A percentile compares a stretch with the other conserved stretches of the same genome.
phyloP scores from a whole-genome alignment of 2,113 vertebrate species.

The Ancistrus triradiatus region DNA sequence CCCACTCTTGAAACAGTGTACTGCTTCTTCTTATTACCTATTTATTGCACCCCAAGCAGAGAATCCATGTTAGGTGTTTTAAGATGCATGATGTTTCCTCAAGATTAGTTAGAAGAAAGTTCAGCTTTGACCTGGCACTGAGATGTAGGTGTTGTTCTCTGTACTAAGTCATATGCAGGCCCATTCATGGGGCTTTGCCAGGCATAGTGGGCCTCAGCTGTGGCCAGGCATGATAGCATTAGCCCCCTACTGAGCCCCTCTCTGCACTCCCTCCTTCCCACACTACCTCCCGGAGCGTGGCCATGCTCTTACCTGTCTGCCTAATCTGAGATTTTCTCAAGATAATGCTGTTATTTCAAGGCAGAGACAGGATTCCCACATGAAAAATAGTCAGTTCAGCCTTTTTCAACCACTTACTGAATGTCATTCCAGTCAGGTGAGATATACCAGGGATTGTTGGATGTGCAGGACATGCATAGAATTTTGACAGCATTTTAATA shows the following conservation, averaged over 20 bases:
- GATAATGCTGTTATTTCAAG: constrained; percentile 85
- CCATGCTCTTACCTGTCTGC: constrained; percentile 81
- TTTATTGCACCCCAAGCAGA: too few relatives aligned
- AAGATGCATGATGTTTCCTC: too few relatives aligned
- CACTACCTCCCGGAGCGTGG: constrained; percentile 72
- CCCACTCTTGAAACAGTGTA: too few relatives aligned
- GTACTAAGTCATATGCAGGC: constrained; percentile 60
- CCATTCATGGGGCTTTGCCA: constrained; percentile 76
- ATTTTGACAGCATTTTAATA: constrained; percentile 45
- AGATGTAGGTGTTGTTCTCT: constrained; percentile 32
- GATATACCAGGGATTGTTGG: constrained; percentile 38
- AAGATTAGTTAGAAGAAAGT: too few relatives aligned
- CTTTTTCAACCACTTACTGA: constrained; percentile 29
- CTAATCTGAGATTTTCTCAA: constrained; percentile 87
- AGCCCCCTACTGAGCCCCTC: constrained; percentile 83
- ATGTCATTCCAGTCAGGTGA: constrained; percentile 40
- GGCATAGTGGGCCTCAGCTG: constrained; percentile 93
- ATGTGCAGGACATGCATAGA: constrained; percentile 32
- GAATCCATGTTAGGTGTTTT: too few relatives aligned
- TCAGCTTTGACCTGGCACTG: constrained; percentile 48
- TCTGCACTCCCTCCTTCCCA: constrained; percentile 65
- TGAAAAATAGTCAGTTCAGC: constrained; percentile 43
- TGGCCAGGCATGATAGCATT: constrained; percentile 88
- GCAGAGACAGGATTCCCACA: constrained; percentile 75
- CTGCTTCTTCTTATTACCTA: too few relatives aligned